A percentile compares a stretch with the other conserved stretches of the same genome.
Evolutionary conservation across 2,797 vertebrate species (phyloP).

Genomic region (Mormyrus hasselquistii): DNA sequence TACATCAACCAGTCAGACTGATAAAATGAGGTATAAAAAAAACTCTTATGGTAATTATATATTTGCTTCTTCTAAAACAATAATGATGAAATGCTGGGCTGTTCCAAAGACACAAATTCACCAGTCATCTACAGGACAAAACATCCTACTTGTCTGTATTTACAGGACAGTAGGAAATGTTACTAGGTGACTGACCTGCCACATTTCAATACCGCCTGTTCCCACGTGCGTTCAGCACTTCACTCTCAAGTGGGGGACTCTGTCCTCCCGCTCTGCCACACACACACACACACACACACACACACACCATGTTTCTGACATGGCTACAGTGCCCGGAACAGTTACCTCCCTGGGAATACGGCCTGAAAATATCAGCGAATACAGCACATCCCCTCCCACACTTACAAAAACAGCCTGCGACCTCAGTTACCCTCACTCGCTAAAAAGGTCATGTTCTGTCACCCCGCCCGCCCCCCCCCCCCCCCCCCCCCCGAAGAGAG

Average conservation of each 20-base stretch:
- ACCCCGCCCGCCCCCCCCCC: neutral
- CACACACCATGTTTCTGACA: neutral
- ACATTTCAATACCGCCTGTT: neutral
- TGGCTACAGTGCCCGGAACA: neutral
- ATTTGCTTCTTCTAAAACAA: neutral
- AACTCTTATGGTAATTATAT: neutral
- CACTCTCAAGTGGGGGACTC: neutral
- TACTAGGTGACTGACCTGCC: neutral
- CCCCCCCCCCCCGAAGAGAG: too few relatives aligned
- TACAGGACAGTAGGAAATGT: neutral
- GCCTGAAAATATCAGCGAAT: neutral
- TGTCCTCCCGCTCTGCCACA: neutral
- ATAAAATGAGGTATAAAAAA: neutral
- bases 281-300: neutral
- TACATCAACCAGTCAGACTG: neutral
- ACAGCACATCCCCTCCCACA: neutral
- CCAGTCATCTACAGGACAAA: neutral
- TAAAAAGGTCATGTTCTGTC: neutral
- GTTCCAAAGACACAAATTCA: neutral
- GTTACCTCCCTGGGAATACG: neutral
- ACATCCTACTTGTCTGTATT: neutral
- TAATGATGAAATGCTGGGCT: neutral
- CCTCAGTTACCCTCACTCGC: neutral
- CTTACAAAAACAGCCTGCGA: neutral
- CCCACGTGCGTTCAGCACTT: neutral